phyloP scores from a whole-genome alignment of 1,140 invertebrate genomes.

The Adoxophyes honmai region DNA sequence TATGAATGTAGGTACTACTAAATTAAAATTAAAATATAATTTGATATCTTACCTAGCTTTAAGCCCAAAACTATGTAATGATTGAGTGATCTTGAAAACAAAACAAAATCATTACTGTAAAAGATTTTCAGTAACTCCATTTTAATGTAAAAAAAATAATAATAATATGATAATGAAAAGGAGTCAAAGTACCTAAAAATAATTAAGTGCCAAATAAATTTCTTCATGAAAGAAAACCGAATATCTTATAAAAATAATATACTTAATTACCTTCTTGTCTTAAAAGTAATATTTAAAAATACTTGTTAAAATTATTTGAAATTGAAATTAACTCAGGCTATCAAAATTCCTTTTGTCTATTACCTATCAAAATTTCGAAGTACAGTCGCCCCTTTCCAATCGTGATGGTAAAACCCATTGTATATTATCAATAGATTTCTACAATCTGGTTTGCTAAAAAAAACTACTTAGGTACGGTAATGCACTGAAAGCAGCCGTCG shows the following conservation, averaged over 20 bases:
- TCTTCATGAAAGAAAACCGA: not conserved
- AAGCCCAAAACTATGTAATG: not conserved
- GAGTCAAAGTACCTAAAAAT: constrained; percentile 15
- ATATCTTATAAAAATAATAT: constrained; percentile 19
- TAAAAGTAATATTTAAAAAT: no score
- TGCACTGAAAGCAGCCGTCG: no score
- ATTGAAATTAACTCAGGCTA: no score
- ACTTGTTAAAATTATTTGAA: no score
- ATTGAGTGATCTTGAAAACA: not conserved
- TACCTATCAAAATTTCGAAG: no score
- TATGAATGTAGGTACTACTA: not conserved
- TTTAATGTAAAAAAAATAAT: not conserved
- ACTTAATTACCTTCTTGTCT: not conserved
- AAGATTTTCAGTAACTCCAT: not conserved
- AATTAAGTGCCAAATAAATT: constrained; percentile 2
- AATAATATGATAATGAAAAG: not conserved
- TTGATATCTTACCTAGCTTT: not conserved
- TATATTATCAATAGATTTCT: no score
- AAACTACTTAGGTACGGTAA: no score
- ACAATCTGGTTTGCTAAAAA: no score
- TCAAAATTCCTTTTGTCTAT: no score
- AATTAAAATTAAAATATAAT: not conserved
- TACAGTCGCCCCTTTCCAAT: no score
- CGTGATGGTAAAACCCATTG: no score
- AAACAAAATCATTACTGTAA: not conserved